Evolutionary conservation across 2,113 vertebrate genomes (phyloP), one percentile per base, ranked within the genome.

Genomic region (Piliocolobus tephrosceles): DNA sequence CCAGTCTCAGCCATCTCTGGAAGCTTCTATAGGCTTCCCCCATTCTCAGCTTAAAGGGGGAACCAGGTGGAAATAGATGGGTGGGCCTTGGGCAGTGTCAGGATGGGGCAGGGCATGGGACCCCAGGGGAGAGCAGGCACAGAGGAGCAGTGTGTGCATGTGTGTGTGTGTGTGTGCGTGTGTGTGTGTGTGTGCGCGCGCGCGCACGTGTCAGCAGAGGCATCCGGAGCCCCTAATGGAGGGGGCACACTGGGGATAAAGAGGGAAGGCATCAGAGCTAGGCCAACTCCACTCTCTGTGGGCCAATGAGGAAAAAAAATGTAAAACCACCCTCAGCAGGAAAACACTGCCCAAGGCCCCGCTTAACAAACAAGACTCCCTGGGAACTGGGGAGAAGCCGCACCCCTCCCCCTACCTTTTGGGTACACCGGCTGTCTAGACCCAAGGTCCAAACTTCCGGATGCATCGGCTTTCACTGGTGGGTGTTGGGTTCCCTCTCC

Each of bases 261-360:
- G 27, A 66, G n/a, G 72, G 58, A 40, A 35, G 30, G 7, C 0
- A 35, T 10, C 75, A 81, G 92, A 94, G 75, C 61, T 81, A 72
- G 91, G 70, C 45, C 80, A 88, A 8, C 88, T n/a, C 43, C 27
- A 52, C 55, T 86, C 43, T 78, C n/a, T 18, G 66, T 50, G 83
- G 76, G 87, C 55, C 80, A 79, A 66, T 45, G 76, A 83, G 45
- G 83, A 50, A 70, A 93, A 57, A 88, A 47, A 40, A 43, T n/a
- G 55, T 38, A 94, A 94, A 91, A 83, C 52, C 90, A 55, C 57
- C 70, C 66, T 97, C 64, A 47, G 45, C 38, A 88, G 91, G 61
- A 76, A 75, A 89, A 47, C 66, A 90, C 68, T 80, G 72, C 64
- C 91, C 73, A 55, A 66, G 87, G 70, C 30, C 76, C 57, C 13